These are phyloP conservation scores for Parelbella ahira DNA, from an alignment of 2,888 invertebrate genomes.

Conservation along the genomic window DNA sequence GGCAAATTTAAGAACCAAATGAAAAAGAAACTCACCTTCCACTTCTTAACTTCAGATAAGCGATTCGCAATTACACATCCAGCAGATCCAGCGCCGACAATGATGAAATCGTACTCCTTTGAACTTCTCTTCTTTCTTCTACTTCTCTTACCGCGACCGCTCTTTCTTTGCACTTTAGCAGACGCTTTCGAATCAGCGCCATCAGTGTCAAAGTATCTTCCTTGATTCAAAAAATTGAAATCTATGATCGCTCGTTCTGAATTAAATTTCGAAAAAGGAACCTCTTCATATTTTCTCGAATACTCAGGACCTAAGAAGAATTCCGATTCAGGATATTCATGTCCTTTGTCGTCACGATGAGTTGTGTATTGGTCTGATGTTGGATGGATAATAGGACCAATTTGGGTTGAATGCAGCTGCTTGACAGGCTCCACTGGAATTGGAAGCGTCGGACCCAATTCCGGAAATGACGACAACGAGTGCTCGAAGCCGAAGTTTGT, in stretches of 20 bases:
- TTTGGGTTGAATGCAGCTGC: slow-evolving; percentile 1
- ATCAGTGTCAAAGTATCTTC: slow-evolving; percentile 42
- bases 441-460: neutral
- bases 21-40: slow-evolving; percentile 74
- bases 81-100: slow-evolving; percentile 84
- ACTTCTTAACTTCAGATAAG: slow-evolving; percentile 80
- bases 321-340: slow-evolving; percentile 11
- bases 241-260: slow-evolving; percentile 26
- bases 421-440: slow-evolving; percentile 5
- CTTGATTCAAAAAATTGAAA: slow-evolving; percentile 30
- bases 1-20: no score
- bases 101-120: slow-evolving; percentile 81
- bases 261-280: slow-evolving; percentile 19
- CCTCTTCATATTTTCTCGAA: neutral
- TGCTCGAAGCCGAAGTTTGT: slow-evolving; percentile 4
- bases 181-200: slow-evolving; percentile 41
- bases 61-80: slow-evolving; percentile 85
- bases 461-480: neutral
- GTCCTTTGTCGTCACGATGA: neutral
- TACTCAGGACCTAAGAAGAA: slow-evolving; percentile 7
- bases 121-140: slow-evolving; percentile 45
- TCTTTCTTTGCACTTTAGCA: slow-evolving; percentile 33
- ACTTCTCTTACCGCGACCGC: slow-evolving; percentile 26
- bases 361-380: neutral
- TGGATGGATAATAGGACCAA: slow-evolving; percentile 13